Base-by-base conservation (phyloP, 1,140 invertebrate species). In the Anoplophora glabripennis region DNA sequence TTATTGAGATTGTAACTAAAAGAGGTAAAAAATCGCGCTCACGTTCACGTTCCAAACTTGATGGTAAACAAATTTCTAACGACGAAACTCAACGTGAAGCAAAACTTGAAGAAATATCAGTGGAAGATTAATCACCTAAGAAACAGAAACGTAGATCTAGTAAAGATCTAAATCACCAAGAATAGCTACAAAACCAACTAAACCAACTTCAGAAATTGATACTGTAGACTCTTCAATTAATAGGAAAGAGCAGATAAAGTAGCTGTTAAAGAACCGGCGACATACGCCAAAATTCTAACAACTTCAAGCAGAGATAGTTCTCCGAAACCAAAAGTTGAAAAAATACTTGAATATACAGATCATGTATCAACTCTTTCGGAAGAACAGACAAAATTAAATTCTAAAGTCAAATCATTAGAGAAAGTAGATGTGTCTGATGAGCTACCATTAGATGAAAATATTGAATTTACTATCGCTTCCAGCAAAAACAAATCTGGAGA, bases 21-120 rank as follows among this genome's bases (percentile, higher is more conserved):
- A 78, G 40, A 73, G 78, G 64, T 77, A 65, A 78, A 34, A 72
- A 75, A 21, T 79, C 79, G 0, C 66, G 76, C 55, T 65, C 65
- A 41, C 58, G 58, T 15, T 70, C 69, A 9, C 54, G 60, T 34
- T 59, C 64, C 2, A 62, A 61, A 37, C 41, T 28, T 28, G 21
- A 28, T 28, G 21, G 21, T 28, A 28, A 28, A 28, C 21, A 28
- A 3, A 15, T 12, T 40, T 12, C 38, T 40, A 8, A 40, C 11
- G 44, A 15, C 5, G 44, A 18, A 14, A 3, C 44, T 4, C 17
- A 18, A 5, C 14, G 18, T 46, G 44, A 12, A 15, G 14, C 44
- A 46, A 21, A 21, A 46, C 4, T 21, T 46, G 38, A 41, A 41
- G 38, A 41, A 5, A 49, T n/a, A 49, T 14, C 45, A 14, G 14